Conservation (phyloP, 2,113 vertebrate species). For the Lepus americanus region DNA sequence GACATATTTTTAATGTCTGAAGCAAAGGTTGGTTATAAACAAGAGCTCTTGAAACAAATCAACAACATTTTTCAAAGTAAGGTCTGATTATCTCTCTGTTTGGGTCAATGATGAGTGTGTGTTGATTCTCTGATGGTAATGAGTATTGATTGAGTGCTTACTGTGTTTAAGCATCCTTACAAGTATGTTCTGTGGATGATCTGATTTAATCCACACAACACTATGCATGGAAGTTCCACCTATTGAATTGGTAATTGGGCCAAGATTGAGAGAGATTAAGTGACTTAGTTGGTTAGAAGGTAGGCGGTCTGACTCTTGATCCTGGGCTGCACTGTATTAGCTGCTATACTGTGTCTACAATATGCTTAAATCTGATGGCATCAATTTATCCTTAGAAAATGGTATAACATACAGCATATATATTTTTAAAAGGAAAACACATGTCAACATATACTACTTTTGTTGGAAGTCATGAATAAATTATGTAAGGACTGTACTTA, state of each 20-base stretch:
- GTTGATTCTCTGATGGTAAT: neutral
- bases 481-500: neutral
- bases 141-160: slow-evolving; percentile 23
- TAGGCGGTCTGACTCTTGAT: neutral
- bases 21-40: neutral
- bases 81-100: neutral
- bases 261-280: neutral
- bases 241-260: neutral
- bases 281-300: neutral
- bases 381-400: neutral
- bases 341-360: neutral
- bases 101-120: neutral
- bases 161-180: neutral
- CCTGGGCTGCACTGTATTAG: too few relatives aligned
- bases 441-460: neutral
- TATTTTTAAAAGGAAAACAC: neutral
- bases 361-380: neutral
- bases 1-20: slow-evolving; percentile 28
- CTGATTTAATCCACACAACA: neutral
- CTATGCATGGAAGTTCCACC: neutral
- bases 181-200: neutral
- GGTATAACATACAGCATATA: neutral
- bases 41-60: neutral
- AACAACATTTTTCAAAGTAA: neutral
- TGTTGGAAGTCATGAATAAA: neutral